phyloP scores from a whole-genome alignment of 2,888 invertebrate species.

The Synergus itoensis region DNA sequence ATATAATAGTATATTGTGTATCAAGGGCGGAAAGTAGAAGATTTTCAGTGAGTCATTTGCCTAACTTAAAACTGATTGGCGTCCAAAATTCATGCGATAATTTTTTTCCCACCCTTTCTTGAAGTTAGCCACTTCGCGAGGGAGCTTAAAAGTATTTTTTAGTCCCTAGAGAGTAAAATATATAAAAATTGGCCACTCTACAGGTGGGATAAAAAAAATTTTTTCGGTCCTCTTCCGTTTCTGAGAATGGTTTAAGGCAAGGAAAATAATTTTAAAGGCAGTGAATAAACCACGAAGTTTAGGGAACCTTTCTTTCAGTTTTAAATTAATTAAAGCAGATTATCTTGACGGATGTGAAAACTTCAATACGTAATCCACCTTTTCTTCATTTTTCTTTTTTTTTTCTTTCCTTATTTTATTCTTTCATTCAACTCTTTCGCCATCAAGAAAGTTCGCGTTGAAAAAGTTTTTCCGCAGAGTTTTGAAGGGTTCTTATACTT shows the following conservation, averaged over 20 bases:
- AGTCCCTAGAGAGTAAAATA: too few species aligned
- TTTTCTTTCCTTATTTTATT: conserved; percentile 3
- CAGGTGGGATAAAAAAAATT: too few species aligned
- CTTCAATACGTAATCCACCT: neutral
- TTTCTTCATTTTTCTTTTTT: neutral
- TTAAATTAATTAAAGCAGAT: conserved; percentile 24
- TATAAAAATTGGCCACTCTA: too few species aligned
- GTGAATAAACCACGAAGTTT: neutral
- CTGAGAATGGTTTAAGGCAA: neutral
- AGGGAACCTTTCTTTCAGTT: neutral
- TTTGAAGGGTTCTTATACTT: conserved; percentile 51
- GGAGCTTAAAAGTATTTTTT: too few species aligned
- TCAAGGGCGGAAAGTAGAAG: too few species aligned
- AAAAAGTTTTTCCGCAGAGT: conserved; percentile 15
- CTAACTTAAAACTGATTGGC: too few species aligned
- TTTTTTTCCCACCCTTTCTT: too few species aligned
- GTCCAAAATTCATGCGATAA: too few species aligned
- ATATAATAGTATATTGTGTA: too few species aligned
- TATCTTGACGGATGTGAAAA: conserved; percentile 16
- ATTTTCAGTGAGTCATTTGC: too few species aligned
- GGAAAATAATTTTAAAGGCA: conserved; percentile 11
- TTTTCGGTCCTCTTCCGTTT: neutral
- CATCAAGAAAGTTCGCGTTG: conserved; percentile 29
- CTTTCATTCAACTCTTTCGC: conserved; percentile 1
- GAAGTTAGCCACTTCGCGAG: too few species aligned